Evolutionary conservation across 2,113 vertebrate genomes (phyloP).

Genomic region (Todiramphus saurophagus): DNA sequence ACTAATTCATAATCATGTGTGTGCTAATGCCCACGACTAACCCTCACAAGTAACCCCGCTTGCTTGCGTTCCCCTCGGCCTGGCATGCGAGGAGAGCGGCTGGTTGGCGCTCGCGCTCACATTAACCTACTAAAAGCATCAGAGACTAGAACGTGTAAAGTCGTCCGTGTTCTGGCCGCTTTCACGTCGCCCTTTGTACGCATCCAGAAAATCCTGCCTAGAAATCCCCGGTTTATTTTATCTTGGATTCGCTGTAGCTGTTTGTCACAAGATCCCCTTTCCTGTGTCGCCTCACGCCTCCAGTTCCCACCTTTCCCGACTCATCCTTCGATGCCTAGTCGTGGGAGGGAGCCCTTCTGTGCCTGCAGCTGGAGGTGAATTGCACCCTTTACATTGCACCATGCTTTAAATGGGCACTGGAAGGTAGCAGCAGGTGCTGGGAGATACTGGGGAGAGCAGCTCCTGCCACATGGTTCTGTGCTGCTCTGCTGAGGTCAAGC

Average conservation of each 20-base stretch:
- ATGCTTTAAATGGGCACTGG: too few relatives aligned
- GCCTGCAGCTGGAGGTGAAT: neutral
- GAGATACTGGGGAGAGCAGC: fast-evolving
- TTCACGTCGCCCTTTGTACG: neutral
- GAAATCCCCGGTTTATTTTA: neutral
- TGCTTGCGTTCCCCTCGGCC: constrained; percentile 70
- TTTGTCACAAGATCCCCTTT: neutral
- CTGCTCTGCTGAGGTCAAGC: neutral
- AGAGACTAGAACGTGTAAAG: neutral
- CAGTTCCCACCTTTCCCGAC: neutral
- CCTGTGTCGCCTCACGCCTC: neutral
- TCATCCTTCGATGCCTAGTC: neutral
- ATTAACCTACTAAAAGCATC: constrained; percentile 29
- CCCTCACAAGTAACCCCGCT: constrained; percentile 65
- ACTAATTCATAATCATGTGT: constrained; percentile 71
- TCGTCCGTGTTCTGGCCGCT: neutral
- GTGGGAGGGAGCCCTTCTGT: neutral
- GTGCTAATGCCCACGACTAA: constrained; percentile 72
- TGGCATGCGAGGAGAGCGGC: constrained; percentile 70
- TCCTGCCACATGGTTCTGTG: neutral
- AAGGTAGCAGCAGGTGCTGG: neutral
- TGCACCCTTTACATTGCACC: neutral
- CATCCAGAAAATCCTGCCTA: neutral
- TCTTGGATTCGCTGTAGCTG: neutral
- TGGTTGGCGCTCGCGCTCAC: constrained; percentile 15